Evolutionary conservation across 2,888 invertebrate genomes (phyloP), one percentile per base, ranked within the genome.

Genomic region (Pasiphila rectangulata): DNA sequence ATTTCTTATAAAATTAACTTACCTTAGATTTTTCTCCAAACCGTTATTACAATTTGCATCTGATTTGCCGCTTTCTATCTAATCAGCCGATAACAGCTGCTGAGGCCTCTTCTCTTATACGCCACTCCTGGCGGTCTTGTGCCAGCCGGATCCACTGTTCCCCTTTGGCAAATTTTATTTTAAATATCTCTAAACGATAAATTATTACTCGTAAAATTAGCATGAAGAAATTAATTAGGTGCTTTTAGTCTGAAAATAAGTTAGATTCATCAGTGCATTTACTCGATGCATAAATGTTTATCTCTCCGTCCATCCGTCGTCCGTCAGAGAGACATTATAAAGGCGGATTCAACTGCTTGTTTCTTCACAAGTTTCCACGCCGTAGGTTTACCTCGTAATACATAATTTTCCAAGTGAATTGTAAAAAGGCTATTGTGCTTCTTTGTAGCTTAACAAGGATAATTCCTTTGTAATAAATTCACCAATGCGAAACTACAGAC

Each of bases 401-500:
- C 52, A 53, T 54, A 39, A 50, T 50, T 54, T n/a, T 53, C 46
- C 49, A 50, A 53, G 49, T 51, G 56, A 60, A 61, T 66, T 57
- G 59, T 56, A 53, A 51, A 59, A 64, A 57, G 54, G 51, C 47
- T 56, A 64, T 65, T 68, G 64, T 65, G 54, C 59, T 52, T 62
- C 57, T 62, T 57, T 61, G 56, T 55, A 62, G 51, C 42, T 55
- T 64, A 65, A 67, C 60, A 66, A 69, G 75, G 67, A 70, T 64
- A 62, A 69, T 72, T 72, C 69, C 69, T 72, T 77, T 76, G 77
- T 75, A 66, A 65, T 55, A 62, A 50, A 61, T 57, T 61, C 71
- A 72, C 55, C 69, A 67, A 72, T 67, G 72, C 69, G 71, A 72
- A 66, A 69, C 74, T 64, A n/a, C n/a, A n/a, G n/a, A n/a, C n/a